A percentile compares a stretch with the other conserved stretches of the same genome.
Conservation (phyloP, 2,888 invertebrate genomes). For the Aromia moschata region DNA sequence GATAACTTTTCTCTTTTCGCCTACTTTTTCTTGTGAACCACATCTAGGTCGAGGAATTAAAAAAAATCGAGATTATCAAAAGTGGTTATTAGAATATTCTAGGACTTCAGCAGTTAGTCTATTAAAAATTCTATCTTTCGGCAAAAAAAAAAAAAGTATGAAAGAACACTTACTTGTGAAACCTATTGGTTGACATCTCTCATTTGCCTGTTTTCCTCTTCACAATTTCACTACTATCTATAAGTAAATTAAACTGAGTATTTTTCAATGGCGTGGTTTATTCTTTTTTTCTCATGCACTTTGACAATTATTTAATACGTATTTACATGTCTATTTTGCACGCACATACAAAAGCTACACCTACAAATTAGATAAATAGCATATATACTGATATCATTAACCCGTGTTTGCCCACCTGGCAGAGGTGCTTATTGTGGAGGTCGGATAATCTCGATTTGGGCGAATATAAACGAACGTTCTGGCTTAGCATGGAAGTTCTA, state of each 20-base stretch:
- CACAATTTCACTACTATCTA: constrained; percentile 1
- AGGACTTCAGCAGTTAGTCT: too few relatives aligned
- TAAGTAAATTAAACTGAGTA: not conserved
- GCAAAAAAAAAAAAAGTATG: constrained; percentile 10
- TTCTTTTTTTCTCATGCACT: not conserved
- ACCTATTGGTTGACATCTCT: constrained; percentile 70
- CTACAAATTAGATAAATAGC: constrained; percentile 28
- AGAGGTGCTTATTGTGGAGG: constrained; percentile 39
- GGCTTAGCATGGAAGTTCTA: constrained; percentile 1
- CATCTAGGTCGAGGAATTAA: too few relatives aligned
- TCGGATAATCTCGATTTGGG: constrained; percentile 28
- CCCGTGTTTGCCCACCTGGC: constrained; percentile 55
- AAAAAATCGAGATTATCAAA: too few relatives aligned
- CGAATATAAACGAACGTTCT: not conserved
- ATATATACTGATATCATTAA: constrained; percentile 47
- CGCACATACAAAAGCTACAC: constrained; percentile 27
- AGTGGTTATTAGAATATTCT: too few relatives aligned
- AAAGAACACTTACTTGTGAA: constrained; percentile 68
- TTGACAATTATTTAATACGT: not conserved
- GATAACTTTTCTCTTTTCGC: not conserved
- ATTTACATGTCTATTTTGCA: constrained; percentile 30
- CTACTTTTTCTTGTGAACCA: too few relatives aligned
- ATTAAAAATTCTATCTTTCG: too few relatives aligned
- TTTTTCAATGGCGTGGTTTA: not conserved
- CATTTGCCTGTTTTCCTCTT: constrained; percentile 44